Conservation (phyloP, 2,113 vertebrate species). For the Bubo scandiacus region DNA sequence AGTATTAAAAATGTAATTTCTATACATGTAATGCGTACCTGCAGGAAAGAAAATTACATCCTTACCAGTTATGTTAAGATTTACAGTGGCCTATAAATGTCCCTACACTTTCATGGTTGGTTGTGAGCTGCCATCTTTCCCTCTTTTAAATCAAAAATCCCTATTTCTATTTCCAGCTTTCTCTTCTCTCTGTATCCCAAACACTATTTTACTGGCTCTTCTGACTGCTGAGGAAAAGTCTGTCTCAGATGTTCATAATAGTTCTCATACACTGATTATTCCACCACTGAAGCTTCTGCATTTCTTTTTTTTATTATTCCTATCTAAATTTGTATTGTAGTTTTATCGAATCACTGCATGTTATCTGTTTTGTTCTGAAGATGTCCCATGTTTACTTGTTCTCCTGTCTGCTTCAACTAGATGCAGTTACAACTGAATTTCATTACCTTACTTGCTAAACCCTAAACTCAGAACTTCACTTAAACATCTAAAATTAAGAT, state of each 20-base stretch:
- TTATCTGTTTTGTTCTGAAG: not conserved
- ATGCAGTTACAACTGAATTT: not conserved
- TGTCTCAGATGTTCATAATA: not conserved
- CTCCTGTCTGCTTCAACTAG: not conserved
- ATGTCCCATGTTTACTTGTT: not conserved
- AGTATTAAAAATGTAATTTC: not conserved
- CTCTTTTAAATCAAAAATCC: not conserved
- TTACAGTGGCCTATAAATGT: not conserved
- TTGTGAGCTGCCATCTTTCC: not conserved
- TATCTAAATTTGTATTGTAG: not conserved
- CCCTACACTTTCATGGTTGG: not conserved
- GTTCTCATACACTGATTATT: not conserved
- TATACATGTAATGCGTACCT: accelerated
- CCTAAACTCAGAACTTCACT: not conserved
- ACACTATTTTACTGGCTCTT: not conserved
- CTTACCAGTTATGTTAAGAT: not conserved
- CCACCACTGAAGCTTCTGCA: not conserved
- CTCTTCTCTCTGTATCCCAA: not conserved
- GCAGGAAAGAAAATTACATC: not conserved
- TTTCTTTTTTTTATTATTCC: not conserved
- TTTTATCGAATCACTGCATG: not conserved
- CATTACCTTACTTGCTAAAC: not conserved
- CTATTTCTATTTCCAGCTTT: not conserved
- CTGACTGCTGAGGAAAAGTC: not conserved
- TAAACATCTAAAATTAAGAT: not conserved